Percentiles rank a stretch among this genome's conserved stretches.
These are phyloP conservation scores for Teinopalpus imperialis DNA, from an alignment of 2,888 invertebrate species.

Conservation along the genomic window DNA sequence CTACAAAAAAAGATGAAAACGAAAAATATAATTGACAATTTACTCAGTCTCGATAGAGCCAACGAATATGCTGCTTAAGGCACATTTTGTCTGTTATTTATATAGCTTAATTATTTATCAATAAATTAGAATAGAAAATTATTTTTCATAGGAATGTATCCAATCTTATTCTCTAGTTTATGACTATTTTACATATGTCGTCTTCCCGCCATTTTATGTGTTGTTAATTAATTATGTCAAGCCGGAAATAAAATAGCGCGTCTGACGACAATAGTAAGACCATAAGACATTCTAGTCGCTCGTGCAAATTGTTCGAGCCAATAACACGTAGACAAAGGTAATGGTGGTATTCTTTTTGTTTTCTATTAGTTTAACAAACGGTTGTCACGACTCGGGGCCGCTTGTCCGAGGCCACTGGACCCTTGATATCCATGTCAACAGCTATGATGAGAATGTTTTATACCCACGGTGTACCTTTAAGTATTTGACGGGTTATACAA, in stretches of 20 bases:
- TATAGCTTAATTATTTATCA: no score
- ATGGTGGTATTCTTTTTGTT: constrained; percentile 68
- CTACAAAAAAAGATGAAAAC: no score
- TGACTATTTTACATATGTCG: no score
- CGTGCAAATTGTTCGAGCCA: constrained; percentile 68
- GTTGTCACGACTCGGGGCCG: constrained; percentile 69
- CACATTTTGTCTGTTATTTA: no score
- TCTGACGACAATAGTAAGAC: constrained; percentile 52
- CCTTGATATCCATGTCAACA: constrained; percentile 36
- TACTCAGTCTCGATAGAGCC: no score
- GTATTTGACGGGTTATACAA: neutral
- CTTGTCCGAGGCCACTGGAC: constrained; percentile 32
- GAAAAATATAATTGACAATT: no score
- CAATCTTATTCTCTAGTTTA: no score
- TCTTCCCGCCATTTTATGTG: constrained; percentile 7
- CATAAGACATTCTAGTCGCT: constrained; percentile 58
- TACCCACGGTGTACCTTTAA: neutral
- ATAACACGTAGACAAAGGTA: constrained; percentile 52
- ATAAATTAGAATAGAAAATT: no score
- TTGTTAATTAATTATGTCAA: constrained; percentile 34
- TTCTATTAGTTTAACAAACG: constrained; percentile 72
- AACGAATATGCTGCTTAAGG: no score
- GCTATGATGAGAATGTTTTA: constrained; percentile 33
- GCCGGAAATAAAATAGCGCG: constrained; percentile 54
- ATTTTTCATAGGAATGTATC: no score